Evolutionary conservation across 2,113 vertebrate genomes (phyloP).

Genomic region (Nettapus auritus): DNA sequence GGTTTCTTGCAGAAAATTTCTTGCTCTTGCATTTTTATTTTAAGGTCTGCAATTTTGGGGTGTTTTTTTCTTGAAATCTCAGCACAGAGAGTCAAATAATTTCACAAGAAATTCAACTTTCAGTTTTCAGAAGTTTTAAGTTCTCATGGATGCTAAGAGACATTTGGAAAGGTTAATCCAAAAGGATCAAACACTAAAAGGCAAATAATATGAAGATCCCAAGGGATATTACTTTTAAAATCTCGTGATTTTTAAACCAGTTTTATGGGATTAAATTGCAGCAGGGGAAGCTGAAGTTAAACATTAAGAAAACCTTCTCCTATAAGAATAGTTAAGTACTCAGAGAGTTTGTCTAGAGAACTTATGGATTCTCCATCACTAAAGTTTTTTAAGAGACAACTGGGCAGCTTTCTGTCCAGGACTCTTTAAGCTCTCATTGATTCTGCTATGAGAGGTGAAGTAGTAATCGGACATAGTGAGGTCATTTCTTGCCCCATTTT

Average conservation of each 20-base stretch:
- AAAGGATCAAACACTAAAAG: slow-evolving; percentile 44
- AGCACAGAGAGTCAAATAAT: not conserved
- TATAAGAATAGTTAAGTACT: not conserved
- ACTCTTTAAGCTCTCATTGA: not conserved
- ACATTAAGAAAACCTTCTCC: not conserved
- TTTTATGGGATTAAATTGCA: slow-evolving; percentile 49
- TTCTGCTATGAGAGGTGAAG: not conserved
- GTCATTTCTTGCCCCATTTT: not conserved
- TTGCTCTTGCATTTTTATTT: not conserved
- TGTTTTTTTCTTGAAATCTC: not conserved
- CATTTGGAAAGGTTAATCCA: slow-evolving; percentile 62
- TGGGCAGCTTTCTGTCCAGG: not conserved
- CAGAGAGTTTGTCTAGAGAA: not conserved
- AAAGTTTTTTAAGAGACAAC: not conserved
- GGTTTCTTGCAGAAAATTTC: not conserved
- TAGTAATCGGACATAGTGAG: not conserved
- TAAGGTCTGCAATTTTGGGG: not conserved
- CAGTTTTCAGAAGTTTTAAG: not conserved
- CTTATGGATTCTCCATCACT: not conserved
- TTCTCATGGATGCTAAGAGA: slow-evolving; percentile 31
- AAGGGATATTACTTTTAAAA: slow-evolving; percentile 42
- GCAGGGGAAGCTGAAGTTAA: slow-evolving; percentile 15
- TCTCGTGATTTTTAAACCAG: slow-evolving; percentile 46
- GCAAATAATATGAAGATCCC: slow-evolving; percentile 39
- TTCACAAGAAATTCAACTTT: not conserved